Base-by-base conservation (phyloP, 2,113 vertebrate species). In the Macrotis lagotis region DNA sequence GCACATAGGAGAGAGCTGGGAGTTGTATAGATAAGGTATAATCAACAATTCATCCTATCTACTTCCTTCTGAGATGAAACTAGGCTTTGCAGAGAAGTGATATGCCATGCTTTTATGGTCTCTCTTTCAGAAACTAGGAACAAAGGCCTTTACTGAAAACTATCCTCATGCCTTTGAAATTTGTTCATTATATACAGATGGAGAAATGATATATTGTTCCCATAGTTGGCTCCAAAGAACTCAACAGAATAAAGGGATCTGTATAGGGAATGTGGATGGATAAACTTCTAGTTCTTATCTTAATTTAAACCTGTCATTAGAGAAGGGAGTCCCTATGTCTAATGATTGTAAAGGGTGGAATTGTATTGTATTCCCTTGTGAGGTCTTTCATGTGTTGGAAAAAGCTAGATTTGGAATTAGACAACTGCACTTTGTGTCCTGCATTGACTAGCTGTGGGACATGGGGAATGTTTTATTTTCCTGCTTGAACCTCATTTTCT, bases 321-420 rank as follows among this genome's bases (percentile, higher is more conserved):
- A 89, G 92, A 94, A 90, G 6, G 59, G 14, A 74, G 53, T 48
- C 91, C 66, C 48, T 95, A 95, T 94, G 6, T 94, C 88, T 96
- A 83, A 88, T 92, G 51, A 74, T 74, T 74, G 37, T n/a, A 74
- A 74, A 53, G 19, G 51, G 53, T 91, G 14, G 37, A 55, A 55
- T 95, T 96, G 95, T 44, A 93, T 96, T 95, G 88, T 92, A 92
- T 92, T 92, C 44, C 28, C 95, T 94, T 96, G 51, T 88, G 51
- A 59, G 92, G 25, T 91, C 59, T 96, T 90, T 90, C 9, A 88
- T 91, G 50, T 93, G 50, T 94, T 90, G 25, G 24, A 26, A 12
- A 50, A 90, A 90, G 12, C 25, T 31, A 50, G 49, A 90, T 22
- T 22, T 44, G 16, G 6, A n/a, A 16, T n/a, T 16, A 74, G 66